Evolutionary conservation across 2,113 vertebrate genomes (phyloP).

Genomic region (Tetraodon nigroviridis): DNA sequence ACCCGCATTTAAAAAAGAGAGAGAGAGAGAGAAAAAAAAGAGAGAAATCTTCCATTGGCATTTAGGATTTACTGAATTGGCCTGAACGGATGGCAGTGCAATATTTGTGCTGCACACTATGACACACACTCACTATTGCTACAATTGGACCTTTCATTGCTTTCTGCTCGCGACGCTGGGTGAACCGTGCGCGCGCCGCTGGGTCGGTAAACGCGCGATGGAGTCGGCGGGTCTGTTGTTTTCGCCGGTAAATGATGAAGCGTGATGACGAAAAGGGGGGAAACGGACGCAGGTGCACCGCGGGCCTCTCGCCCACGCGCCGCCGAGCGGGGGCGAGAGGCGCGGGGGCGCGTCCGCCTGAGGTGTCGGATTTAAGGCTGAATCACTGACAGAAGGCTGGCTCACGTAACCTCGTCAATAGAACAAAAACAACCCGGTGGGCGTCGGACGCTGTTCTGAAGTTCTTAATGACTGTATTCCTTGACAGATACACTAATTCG

Average conservation of each 20-base stretch:
- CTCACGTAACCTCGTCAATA: slow-evolving; percentile 37
- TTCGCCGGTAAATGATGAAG: slow-evolving; percentile 16
- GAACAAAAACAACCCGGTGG: slow-evolving; percentile 41
- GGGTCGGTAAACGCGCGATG: slow-evolving; percentile 32
- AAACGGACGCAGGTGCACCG: slow-evolving; percentile 39
- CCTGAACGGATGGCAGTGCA: slow-evolving; percentile 71
- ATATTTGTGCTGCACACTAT: slow-evolving; percentile 70
- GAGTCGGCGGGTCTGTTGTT: no score
- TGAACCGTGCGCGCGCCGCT: slow-evolving; percentile 57
- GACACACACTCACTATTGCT: slow-evolving; percentile 69
- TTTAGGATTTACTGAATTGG: slow-evolving; percentile 65
- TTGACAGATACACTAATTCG: slow-evolving; percentile 41
- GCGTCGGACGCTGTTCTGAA: slow-evolving; percentile 49
- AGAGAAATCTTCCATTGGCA: slow-evolving; percentile 68
- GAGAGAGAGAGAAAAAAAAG: slow-evolving; percentile 3
- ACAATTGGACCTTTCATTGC: slow-evolving; percentile 70
- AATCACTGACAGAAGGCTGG: slow-evolving; percentile 43
- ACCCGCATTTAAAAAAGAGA: slow-evolving; percentile 49
- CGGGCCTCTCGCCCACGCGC: slow-evolving; percentile 49
- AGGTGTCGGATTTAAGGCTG: slow-evolving; percentile 50
- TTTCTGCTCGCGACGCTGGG: slow-evolving; percentile 54
- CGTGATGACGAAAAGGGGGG: slow-evolving; percentile 58
- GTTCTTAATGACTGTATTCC: slow-evolving; percentile 37
- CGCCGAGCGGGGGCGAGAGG: slow-evolving; percentile 35
- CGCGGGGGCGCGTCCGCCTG: slow-evolving; percentile 50